Evolutionary conservation across 2,113 vertebrate genomes (phyloP).

Genomic region (Trachemys scripta): DNA sequence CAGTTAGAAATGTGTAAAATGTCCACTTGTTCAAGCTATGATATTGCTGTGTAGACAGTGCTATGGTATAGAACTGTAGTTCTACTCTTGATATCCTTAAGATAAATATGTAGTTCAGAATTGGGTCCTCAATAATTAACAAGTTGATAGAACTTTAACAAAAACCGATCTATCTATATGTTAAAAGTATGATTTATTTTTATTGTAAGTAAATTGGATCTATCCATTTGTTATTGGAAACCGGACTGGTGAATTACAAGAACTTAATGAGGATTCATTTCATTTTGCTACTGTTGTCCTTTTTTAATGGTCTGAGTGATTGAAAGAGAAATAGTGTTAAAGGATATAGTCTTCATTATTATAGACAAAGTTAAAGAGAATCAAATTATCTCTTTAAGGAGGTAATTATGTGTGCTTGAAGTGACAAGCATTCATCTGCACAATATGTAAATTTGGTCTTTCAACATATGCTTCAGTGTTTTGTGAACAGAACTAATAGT

Average conservation of each 20-base stretch:
- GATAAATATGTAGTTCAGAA: neutral
- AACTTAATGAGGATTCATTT: neutral
- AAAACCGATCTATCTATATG: neutral
- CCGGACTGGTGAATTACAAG: neutral
- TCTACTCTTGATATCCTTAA: neutral
- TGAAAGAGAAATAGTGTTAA: neutral
- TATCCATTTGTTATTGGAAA: neutral
- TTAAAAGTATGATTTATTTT: neutral
- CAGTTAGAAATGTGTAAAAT: neutral
- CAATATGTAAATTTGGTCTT: neutral
- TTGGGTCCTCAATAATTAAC: neutral
- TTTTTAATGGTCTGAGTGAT: neutral
- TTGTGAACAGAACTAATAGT: neutral
- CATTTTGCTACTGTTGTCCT: neutral
- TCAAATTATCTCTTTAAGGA: neutral
- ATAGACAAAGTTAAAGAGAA: neutral
- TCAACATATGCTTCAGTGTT: neutral
- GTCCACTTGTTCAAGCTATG: neutral
- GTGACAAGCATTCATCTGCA: neutral
- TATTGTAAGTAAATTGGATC: neutral
- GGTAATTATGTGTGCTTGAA: neutral
- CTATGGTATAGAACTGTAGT: neutral
- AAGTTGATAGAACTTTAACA: neutral
- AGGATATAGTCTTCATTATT: neutral
- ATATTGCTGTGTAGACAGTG: neutral